Base-by-base conservation (phyloP, 2,113 vertebrate genomes). In the Platanista minor region DNA sequence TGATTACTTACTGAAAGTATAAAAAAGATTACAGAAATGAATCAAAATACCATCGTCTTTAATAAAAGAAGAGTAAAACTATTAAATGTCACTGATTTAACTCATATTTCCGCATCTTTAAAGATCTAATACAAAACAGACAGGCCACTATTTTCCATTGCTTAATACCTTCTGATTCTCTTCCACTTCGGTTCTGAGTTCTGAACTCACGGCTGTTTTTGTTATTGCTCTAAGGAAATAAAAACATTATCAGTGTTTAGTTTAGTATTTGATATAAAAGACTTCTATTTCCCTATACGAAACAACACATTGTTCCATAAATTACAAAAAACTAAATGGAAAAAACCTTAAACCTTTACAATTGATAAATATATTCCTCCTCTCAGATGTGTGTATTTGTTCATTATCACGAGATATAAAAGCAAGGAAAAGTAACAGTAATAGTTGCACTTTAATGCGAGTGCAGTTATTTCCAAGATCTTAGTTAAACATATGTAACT, bases 81-180 rank as follows among this genome's bases (percentile, higher is more conserved):
- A 21, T n/a, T 86, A 84, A 91, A 86, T n/a, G 6, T 17, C 64
- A 88, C 9, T 25, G 5, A 61, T 84, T 81, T 85, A 94, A 95
- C 49, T 71, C 66, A 91, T 20, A 90, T 31, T 85, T 95, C 12
- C 33, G 71, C 25, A 59, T 89, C n/a, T 88, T 82, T 81, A 86
- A 85, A 94, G 8, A 46, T 66, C 54, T 1, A 64, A 77, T 31
- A 92, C 52, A 85, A 86, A 77, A 88, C 33, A 94, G 7, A 94
- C 71, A 66, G 6, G 3, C 31, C 33, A 67, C 20, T 66, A n/a
- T 87, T 90, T 97, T 95, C 81, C 33, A 94, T 2, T 62, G 87
- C 66, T 78, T 39, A n/a, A 96, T 99, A 99, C 99, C 99, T 99
- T 99, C 96, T 99, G 99, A 98, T 99, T 99, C 90, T 99, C 99